Conservation (phyloP, 2,797 vertebrate genomes). For the Galagoides demidoff region DNA sequence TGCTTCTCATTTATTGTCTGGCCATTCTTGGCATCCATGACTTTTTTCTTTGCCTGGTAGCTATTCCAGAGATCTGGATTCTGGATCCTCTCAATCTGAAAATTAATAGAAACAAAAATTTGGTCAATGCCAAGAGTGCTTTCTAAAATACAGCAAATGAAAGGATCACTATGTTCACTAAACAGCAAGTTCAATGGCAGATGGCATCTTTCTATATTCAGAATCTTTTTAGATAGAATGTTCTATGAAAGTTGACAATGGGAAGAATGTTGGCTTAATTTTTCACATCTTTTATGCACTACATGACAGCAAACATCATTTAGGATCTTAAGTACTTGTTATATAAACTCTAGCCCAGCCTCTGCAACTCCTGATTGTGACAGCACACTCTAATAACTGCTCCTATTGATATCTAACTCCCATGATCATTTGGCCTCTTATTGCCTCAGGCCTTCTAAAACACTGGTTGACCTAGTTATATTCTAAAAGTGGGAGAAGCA, state of each 20-base stretch:
- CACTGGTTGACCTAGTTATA: neutral
- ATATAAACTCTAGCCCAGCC: neutral
- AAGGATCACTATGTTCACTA: neutral
- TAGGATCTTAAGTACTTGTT: neutral
- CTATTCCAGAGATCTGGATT: slow-evolving; percentile 91
- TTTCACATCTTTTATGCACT: neutral
- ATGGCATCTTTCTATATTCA: neutral
- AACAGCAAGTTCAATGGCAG: slow-evolving; percentile 3
- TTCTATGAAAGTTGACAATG: neutral
- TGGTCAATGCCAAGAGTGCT: neutral
- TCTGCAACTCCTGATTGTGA: neutral
- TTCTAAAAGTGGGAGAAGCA: neutral
- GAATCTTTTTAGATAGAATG: neutral
- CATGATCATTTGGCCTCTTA: neutral
- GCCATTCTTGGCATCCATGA: slow-evolving; percentile 89
- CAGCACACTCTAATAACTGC: neutral
- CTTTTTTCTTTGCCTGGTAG: slow-evolving; percentile 89
- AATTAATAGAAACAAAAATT: slow-evolving; percentile 54
- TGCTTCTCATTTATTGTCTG: slow-evolving; percentile 87
- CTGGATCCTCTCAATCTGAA: slow-evolving; percentile 94
- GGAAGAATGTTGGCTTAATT: neutral
- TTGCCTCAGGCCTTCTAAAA: neutral
- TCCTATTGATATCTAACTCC: neutral
- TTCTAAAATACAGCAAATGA: neutral
- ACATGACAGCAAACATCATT: neutral